Evolutionary conservation across 2,113 vertebrate species (phyloP).

Genomic region (Anthoscopus minutus): DNA sequence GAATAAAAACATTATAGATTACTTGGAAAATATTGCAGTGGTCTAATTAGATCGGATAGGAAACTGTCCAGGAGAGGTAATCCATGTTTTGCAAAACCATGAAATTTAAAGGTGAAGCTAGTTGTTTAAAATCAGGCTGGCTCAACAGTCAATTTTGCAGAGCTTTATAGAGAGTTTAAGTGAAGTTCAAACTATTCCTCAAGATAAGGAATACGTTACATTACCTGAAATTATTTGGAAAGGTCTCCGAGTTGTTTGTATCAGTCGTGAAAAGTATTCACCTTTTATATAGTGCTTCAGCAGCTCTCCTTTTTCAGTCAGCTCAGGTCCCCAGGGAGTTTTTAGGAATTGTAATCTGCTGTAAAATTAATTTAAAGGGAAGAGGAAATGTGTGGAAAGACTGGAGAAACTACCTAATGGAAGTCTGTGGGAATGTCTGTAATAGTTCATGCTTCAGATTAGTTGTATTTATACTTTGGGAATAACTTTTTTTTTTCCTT

Average conservation of each 20-base stretch:
- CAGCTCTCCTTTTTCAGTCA: neutral
- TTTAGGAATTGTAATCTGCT: neutral
- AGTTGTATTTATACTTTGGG: neutral
- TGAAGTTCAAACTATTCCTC: neutral
- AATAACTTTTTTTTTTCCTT: neutral
- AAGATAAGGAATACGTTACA: neutral
- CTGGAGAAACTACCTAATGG: neutral
- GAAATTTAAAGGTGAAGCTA: neutral
- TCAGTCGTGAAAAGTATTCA: neutral
- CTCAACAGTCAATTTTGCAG: neutral
- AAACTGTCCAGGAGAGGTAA: neutral
- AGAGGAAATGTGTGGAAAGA: neutral
- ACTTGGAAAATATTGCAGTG: neutral
- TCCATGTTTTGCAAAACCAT: neutral
- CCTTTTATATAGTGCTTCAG: neutral
- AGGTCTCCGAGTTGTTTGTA: neutral
- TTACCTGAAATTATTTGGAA: neutral
- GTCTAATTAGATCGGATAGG: neutral
- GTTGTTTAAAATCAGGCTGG: neutral
- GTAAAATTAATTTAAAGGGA: slow-evolving; percentile 45
- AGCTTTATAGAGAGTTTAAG: neutral
- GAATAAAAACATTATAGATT: neutral
- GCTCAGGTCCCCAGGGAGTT: neutral
- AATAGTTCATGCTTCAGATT: neutral
- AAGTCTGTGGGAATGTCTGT: neutral